A percentile compares a stretch with the other conserved stretches of the same genome.
phyloP scores from a whole-genome alignment of 2,113 vertebrate genomes.

The Danio rerio region GRCz12tu NC_133199.1:8789501-8790000 shows the following conservation, averaged over 20 bases:
- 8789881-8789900: slow-evolving; percentile 41
- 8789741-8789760: slow-evolving; percentile 20
- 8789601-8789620: background rate
- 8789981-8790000: slow-evolving; percentile 79
- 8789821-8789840: slow-evolving; percentile 43
- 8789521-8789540: background rate
- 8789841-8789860: slow-evolving; percentile 36
- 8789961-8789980: slow-evolving; percentile 68
- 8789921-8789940: slow-evolving; percentile 66
- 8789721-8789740: slow-evolving; percentile 34
- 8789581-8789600: slow-evolving; percentile 18
- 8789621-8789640: background rate
- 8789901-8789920: slow-evolving; percentile 63
- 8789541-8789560: background rate
- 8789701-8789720: slow-evolving; percentile 42
- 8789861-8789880: slow-evolving; percentile 42
- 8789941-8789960: slow-evolving; percentile 71
- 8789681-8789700: slow-evolving; percentile 44
- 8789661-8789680: slow-evolving; percentile 46
- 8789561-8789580: background rate
- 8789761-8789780: slow-evolving; percentile 25
- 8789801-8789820: slow-evolving; percentile 50
- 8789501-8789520: background rate
- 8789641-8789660: slow-evolving; percentile 32
- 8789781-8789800: slow-evolving; percentile 35